Evolutionary conservation across 2,113 vertebrate genomes (phyloP).

Genomic region (Suncus etruscus): DNA sequence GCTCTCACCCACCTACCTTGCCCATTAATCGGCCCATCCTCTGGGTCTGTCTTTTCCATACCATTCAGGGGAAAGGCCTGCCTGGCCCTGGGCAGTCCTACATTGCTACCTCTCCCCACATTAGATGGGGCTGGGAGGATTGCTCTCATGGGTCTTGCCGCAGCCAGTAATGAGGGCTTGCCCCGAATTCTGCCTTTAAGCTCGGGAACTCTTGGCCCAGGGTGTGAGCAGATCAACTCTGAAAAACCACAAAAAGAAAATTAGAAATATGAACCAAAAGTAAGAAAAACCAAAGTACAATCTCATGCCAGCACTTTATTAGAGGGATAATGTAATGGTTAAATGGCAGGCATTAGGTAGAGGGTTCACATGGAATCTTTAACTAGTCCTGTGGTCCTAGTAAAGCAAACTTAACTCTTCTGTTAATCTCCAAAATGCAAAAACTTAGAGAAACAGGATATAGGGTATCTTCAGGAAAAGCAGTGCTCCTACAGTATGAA

Average conservation of each 20-base stretch:
- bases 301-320: neutral
- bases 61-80: conserved; percentile 84
- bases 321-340: neutral
- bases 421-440: conserved; percentile 23
- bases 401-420: conserved; percentile 25
- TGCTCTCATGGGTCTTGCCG: conserved; percentile 93
- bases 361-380: conserved; percentile 8
- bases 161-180: conserved; percentile 85
- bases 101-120: conserved; percentile 84
- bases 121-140: conserved; percentile 93
- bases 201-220: conserved; percentile 85
- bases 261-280: neutral
- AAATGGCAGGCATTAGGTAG: conserved; percentile 13
- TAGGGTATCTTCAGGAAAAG: no score
- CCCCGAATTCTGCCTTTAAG: conserved; percentile 85
- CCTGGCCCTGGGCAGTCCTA: conserved; percentile 79
- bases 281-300: conserved; percentile 12
- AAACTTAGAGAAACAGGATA: neutral
- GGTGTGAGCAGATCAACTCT: conserved; percentile 83
- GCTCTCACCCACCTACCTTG: neutral
- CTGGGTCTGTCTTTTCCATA: conserved; percentile 73
- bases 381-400: neutral
- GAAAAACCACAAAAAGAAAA: conserved; percentile 72
- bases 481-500: neutral
- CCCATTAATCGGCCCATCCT: neutral